Evolutionary conservation across 2,113 vertebrate species (phyloP), one percentile per base, ranked within the genome.

Genomic region (Percopsis transmontana): DNA sequence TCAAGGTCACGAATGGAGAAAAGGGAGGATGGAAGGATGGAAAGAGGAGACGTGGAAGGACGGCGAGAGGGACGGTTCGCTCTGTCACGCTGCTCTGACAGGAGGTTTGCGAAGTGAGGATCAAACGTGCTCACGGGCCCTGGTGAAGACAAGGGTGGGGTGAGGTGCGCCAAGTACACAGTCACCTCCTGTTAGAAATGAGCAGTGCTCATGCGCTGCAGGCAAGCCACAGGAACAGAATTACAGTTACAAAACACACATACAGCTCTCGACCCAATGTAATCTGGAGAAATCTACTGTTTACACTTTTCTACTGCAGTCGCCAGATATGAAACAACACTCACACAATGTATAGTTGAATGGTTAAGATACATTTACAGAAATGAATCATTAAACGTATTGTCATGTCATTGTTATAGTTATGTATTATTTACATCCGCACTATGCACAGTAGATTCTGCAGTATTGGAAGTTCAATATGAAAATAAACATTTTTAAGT

Each of bases 1-100:
- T 84, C 87, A 91, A 90, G 90, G 86, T 90, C 86, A 84, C 21
- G 68, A 76, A 66, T 42, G 57, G 70, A 50, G 42, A 60, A 39
- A 61, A 67, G 62, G 76, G 53, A 64, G 41, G 77, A 58, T 10
- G 48, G 18, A 66, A 38, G 57, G 42, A 13, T 33, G 40, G 38
- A 20, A n/a, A 20, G 19, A 21, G 19, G 18, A 7, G n/a, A 58
- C 9, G 8, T 21, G 19, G 57, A 44, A 10, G 57, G 24, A 12
- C 57, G 70, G 68, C 59, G 73, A 77, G 72, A 53, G 60, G 74
- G 15, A 19, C 41, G 58, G 57, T 79, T 54, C 50, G 51, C 33
- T 45, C 65, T 57, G 5, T 66, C 54, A 27, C 12, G 48, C 27
- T 18, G 65, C 64, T 62, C 14, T 7, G 61, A 58, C 8, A 21